These are phyloP conservation scores for Myoxocephalus aenaeus DNA, from an alignment of 2,797 vertebrate genomes.

Conservation along the genomic window DNA sequence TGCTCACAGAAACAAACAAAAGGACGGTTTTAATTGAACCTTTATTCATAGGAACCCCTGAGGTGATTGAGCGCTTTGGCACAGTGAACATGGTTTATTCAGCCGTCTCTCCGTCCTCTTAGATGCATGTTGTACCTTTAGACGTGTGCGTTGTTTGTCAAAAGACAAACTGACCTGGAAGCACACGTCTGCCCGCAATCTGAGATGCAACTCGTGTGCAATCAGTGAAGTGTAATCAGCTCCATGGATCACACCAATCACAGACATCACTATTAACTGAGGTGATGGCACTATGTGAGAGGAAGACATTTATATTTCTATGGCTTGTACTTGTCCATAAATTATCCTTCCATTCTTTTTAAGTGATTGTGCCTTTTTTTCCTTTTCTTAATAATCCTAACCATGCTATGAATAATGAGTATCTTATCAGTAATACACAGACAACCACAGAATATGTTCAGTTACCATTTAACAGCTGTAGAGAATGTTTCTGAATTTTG, in stretches of 20 bases:
- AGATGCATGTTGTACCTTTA: slow-evolving; percentile 3
- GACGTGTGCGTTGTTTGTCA: not conserved
- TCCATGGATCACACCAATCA: slow-evolving; percentile 21
- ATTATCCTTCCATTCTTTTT: not conserved
- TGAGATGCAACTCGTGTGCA: slow-evolving; percentile 13
- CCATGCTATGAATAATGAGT: not conserved
- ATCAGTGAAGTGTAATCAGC: slow-evolving; percentile 9
- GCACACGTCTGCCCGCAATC: slow-evolving; percentile 16
- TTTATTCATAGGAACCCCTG: not conserved
- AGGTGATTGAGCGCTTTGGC: slow-evolving; percentile 11
- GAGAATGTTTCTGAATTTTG: not conserved
- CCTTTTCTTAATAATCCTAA: not conserved
- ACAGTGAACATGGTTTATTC: not conserved
- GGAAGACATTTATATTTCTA: slow-evolving; percentile 6
- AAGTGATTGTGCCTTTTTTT: not conserved
- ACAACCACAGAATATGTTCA: not conserved
- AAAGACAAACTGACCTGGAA: not conserved
- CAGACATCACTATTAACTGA: not conserved
- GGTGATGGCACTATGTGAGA: not conserved
- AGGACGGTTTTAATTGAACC: slow-evolving; percentile 7
- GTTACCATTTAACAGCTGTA: not conserved
- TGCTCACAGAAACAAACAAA: slow-evolving; percentile 9
- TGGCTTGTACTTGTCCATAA: not conserved
- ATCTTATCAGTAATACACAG: not conserved
- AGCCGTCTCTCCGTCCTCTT: not conserved